Base-by-base conservation (phyloP, 2,113 vertebrate species). In the Pygoscelis adeliae region DNA sequence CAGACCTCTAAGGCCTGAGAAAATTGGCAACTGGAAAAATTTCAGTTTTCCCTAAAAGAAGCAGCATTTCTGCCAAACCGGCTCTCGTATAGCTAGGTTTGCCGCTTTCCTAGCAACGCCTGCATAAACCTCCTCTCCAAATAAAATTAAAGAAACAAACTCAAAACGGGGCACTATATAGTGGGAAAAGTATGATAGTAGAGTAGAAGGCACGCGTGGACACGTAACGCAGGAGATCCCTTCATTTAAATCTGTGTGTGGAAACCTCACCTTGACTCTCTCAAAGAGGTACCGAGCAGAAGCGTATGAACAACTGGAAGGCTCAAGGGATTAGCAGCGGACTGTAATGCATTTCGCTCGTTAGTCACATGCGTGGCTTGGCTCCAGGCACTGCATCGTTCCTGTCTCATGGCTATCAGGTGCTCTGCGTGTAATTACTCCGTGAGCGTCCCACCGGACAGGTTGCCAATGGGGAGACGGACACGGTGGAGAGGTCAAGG, bases 381-480 rank as follows among this genome's bases (percentile, higher is more conserved):
- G 91, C 93, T 89, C 40, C 4, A 70, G 77, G 73, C 47, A 40
- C 36, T 6, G 55, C 38, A 17, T 22, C 15, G 1, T 53, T 82
- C 61, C 83, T n/a, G 62, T 95, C 95, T 49, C 90, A 66, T 97
- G 95, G 85, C 85, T 81, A 7, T 96, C 96, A 93, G 87, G 78
- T 76, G 93, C 9, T 65, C 83, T 83, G 81, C 9, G 0, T 0
- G 3, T 82, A 76, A 13, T 55, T 32, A 20, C 66, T 40, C 77
- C 0, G 0, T 0, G 32, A 78, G 11, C 5, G 8, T 74, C 74
- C 83, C 59, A 4, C 26, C 4, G 3, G 27, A 72, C 66, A 66
- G 62, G 62, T 73, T 94, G 73, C 74, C 84, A 67, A 0, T 42
- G 42, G 66, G 59, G 80, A 65, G 46, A 15, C 13, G 67, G 59